A percentile compares a stretch with the other conserved stretches of the same genome.
phyloP scores from a whole-genome alignment of 1,140 invertebrate genomes.

The Amyelois transitella region DNA sequence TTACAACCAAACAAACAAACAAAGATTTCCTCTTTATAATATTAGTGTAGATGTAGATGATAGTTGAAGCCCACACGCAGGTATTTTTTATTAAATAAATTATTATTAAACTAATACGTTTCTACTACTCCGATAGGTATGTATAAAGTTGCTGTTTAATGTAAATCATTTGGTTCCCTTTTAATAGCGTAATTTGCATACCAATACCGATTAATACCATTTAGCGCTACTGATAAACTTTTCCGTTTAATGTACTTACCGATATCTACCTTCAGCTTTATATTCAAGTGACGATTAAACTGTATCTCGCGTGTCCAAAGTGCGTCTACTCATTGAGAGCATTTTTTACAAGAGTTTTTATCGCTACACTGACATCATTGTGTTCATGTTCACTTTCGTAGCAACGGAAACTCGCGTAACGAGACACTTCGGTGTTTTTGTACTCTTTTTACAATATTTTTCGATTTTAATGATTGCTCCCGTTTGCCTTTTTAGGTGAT shows the following conservation, averaged over 20 bases:
- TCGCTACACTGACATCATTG: slow-evolving; percentile 55
- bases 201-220: slow-evolving; percentile 36
- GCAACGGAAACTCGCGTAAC: slow-evolving; percentile 66
- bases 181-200: slow-evolving; percentile 37
- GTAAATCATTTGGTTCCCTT: slow-evolving; percentile 9
- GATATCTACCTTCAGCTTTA: background rate
- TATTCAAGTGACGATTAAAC: slow-evolving; percentile 37
- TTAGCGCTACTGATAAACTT: slow-evolving; percentile 44
- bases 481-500: slow-evolving; percentile 67
- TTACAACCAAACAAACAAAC: too few relatives aligned
- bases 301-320: slow-evolving; percentile 36
- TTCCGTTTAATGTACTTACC: slow-evolving; percentile 38
- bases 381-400: slow-evolving; percentile 67
- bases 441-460: slow-evolving; percentile 65
- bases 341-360: slow-evolving; percentile 61
- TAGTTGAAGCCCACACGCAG: background rate
- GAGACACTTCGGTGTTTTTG: slow-evolving; percentile 53
- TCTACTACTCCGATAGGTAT: slow-evolving; percentile 1
- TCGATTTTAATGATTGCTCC: slow-evolving; percentile 67
- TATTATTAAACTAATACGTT: background rate
- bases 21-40: too few relatives aligned
- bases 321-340: slow-evolving; percentile 45
- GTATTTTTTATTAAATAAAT: background rate
- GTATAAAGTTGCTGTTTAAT: slow-evolving; percentile 1
- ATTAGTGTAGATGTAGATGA: too few relatives aligned